A percentile compares a stretch with the other conserved stretches of the same genome.
phyloP scores from a whole-genome alignment of 2,113 vertebrate genomes.

The Turnix velox region DNA sequence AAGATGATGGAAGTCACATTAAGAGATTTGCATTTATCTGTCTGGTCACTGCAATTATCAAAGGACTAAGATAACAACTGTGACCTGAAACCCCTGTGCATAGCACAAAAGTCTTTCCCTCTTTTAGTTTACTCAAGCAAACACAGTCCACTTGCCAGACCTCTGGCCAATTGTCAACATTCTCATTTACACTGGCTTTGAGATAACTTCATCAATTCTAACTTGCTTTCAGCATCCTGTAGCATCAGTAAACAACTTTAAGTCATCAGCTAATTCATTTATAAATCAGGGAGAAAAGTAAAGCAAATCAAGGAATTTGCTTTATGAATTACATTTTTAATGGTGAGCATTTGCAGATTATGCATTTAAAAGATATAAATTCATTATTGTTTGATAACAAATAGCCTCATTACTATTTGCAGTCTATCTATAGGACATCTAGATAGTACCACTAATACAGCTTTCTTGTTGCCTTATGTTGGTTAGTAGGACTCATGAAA shows the following conservation, averaged over 20 bases:
- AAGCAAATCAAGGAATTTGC: neutral
- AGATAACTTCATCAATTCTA: neutral
- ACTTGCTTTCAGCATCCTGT: neutral
- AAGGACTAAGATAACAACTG: neutral
- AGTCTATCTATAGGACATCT: neutral
- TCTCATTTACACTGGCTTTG: neutral
- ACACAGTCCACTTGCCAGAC: neutral
- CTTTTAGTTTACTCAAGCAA: neutral
- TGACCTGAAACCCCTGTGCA: neutral
- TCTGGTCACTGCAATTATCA: neutral
- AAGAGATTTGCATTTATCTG: neutral
- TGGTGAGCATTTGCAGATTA: accelerated
- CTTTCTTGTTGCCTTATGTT: neutral
- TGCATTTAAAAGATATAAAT: neutral
- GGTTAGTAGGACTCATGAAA: neutral
- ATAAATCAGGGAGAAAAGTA: neutral
- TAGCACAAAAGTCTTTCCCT: neutral
- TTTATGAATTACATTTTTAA: neutral
- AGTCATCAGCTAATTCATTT: neutral
- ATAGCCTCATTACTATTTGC: neutral
- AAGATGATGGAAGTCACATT: neutral
- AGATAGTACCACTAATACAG: neutral
- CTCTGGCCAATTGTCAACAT: neutral
- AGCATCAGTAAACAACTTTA: neutral
- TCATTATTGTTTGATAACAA: neutral